Evolutionary conservation across 2,797 vertebrate genomes (phyloP).

Genomic region (Carcharodon carcharias): DNA sequence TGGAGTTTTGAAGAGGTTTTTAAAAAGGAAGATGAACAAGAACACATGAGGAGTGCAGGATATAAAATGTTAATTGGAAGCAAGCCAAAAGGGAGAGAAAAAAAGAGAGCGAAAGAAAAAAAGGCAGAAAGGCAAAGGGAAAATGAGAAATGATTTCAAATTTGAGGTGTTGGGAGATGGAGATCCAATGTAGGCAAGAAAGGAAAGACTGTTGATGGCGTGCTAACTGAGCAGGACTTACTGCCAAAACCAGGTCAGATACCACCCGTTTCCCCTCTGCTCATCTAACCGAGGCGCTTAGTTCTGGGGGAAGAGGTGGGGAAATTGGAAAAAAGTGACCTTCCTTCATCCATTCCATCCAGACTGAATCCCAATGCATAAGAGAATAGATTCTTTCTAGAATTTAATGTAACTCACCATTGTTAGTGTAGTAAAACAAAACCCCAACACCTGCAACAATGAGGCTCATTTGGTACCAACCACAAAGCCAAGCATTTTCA

Average conservation of each 20-base stretch:
- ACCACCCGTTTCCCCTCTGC: not conserved
- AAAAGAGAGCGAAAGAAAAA: not conserved
- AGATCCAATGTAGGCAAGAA: not conserved
- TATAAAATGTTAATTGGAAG: not conserved
- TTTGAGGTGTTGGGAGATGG: not conserved
- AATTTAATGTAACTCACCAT: not conserved
- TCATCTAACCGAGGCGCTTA: not conserved
- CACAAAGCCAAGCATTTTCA: not conserved
- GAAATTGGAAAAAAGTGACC: not conserved
- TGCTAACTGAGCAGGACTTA: not conserved
- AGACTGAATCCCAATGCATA: not conserved
- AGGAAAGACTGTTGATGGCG: not conserved
- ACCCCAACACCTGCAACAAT: not conserved
- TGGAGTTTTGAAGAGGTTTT: not conserved
- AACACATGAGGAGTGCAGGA: no score
- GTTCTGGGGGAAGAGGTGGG: no score
- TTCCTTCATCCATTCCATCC: not conserved
- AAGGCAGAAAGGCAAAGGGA: not conserved
- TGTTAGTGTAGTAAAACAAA: not conserved
- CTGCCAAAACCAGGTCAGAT: not conserved
- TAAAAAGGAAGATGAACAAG: not conserved
- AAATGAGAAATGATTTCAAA: not conserved
- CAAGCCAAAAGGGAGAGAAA: not conserved
- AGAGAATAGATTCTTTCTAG: not conserved
- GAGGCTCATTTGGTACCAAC: no score